Percentiles rank a stretch among this genome's conserved stretches.
Conservation (phyloP, 2,888 invertebrate species). For the Erpobdella octoculata region DNA sequence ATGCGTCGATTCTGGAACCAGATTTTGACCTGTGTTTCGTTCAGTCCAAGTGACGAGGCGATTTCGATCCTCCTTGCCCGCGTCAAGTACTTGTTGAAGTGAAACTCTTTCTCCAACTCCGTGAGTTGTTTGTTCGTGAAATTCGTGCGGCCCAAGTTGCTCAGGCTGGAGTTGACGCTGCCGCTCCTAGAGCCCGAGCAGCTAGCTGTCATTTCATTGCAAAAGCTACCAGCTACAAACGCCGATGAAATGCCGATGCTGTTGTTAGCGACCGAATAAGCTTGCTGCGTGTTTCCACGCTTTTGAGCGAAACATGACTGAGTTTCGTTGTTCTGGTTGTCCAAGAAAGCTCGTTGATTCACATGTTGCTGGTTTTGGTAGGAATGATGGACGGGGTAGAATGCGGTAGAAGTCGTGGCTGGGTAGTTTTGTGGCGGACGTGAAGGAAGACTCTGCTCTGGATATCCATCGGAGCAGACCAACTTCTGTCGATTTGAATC, state of each 20-base stretch:
- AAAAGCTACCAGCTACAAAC: no score
- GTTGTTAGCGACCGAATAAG: not conserved
- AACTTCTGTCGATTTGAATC: no score
- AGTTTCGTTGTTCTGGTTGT: no score
- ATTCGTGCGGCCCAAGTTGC: constrained; percentile 74
- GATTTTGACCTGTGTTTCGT: constrained; percentile 63
- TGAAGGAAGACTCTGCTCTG: no score
- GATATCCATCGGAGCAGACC: no score
- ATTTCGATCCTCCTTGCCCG: constrained; percentile 93
- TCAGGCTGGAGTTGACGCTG: not conserved
- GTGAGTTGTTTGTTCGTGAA: constrained; percentile 98
- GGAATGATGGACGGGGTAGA: no score
- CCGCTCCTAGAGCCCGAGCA: not conserved
- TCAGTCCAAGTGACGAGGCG: constrained; percentile 85
- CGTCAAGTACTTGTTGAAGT: constrained; percentile 96
- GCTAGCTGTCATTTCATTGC: not conserved
- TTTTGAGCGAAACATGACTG: no score
- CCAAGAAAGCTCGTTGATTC: no score
- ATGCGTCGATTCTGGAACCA: constrained; percentile 53
- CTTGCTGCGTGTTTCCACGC: no score
- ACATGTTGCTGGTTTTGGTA: no score
- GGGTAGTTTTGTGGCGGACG: no score
- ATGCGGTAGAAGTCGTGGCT: no score
- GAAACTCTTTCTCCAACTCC: constrained; percentile 97
- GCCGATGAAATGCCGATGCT: not conserved